Conservation (phyloP, 1,140 invertebrate species). For the Drosophila tani region DNA sequence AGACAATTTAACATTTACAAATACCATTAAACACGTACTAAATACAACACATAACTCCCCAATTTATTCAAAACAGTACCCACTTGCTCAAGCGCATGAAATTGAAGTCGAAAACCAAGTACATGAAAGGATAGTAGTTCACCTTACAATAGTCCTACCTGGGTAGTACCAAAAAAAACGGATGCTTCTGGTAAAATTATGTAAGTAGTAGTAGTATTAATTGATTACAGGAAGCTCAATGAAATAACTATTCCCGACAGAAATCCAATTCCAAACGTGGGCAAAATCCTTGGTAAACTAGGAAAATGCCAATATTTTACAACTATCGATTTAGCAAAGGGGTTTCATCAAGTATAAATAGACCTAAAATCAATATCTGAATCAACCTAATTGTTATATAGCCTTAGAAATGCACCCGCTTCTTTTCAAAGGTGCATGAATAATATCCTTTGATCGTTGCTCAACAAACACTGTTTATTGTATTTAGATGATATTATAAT, state of each 20-base stretch:
- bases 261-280: too few relatives aligned
- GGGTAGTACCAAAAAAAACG: slow-evolving; percentile 4
- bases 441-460: slow-evolving; percentile 14
- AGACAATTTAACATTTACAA: too few relatives aligned
- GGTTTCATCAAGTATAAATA: background rate
- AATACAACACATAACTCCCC: too few relatives aligned
- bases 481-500: slow-evolving; percentile 4
- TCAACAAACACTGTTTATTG: slow-evolving; percentile 6
- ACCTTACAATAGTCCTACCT: background rate
- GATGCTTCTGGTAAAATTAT: background rate
- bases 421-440: slow-evolving; percentile 10
- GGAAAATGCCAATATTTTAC: too few relatives aligned
- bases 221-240: too few relatives aligned
- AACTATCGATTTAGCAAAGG: background rate
- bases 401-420: background rate
- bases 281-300: too few relatives aligned
- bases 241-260: too few relatives aligned
- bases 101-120: too few relatives aligned
- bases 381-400: too few relatives aligned
- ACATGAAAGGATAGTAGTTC: background rate
- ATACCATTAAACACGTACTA: too few relatives aligned
- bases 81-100: background rate
- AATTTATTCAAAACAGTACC: too few relatives aligned
- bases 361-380: background rate
- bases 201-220: background rate